Evolutionary conservation across 2,888 invertebrate genomes (phyloP), one percentile per base, ranked within the genome.

Genomic region (Tethea ocularis): DNA sequence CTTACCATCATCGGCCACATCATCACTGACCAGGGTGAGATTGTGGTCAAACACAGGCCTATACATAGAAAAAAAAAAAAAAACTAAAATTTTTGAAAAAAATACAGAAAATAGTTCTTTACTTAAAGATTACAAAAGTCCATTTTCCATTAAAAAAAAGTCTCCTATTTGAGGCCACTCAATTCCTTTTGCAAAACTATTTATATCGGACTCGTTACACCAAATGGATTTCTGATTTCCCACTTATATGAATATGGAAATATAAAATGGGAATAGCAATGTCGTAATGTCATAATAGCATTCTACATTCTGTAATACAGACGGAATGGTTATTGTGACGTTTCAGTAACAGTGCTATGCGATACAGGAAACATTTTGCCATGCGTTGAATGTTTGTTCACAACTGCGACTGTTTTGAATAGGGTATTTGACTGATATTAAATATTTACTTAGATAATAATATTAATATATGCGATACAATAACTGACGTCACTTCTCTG

Each of bases 171-270:
- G 23, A 4, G 22, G 23, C 23, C 38, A 38, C 10, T 38, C 46
- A 46, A 10, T 46, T 10, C 6, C 20, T 8, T 20, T 41, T 46
- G 17, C n/a, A 20, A 46, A 46, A 46, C 46, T 46, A 46, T 46
- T 20, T 46, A 46, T 46, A 46, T 10, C 7, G 20, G 7, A 46
- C 46, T 46, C 46, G 46, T 46, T 46, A 46, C 20, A 46, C 20
- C 46, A 46, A 46, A 46, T 46, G 46, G 46, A 46, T 46, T 46
- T 46, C 46, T 46, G 46, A 46, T 46, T 17, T 46, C 20, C 20
- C 46, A 46, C 46, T 46, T 46, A 46, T 46, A 46, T 46, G 46
- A 46, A 46, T 46, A 46, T 46, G 46, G 46, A 46, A 46, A 41
- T 41, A 17, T 6, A 17, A 17, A 0, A 38, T 6, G 36, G 2